Base-by-base conservation (phyloP, 2,113 vertebrate genomes). In the Solenodon paradoxus region DNA sequence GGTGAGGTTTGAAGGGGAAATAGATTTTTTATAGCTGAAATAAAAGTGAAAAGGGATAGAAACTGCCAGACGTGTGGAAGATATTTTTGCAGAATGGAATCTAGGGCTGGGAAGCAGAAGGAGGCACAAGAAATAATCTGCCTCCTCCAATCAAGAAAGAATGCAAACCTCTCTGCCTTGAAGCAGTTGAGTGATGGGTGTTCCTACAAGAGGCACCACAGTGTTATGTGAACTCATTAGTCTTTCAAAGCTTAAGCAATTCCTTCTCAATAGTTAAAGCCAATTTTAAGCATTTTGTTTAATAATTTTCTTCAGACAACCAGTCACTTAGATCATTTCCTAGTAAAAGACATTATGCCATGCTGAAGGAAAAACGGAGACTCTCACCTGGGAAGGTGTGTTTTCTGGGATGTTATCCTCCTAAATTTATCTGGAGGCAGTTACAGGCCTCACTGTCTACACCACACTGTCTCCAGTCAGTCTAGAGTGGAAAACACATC, bases 291-390 rank as follows among this genome's bases (percentile, higher is more conserved):
- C 51, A 77, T 94, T 87, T 61, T 87, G 57, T 61, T 96, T 72
- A 96, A 93, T 89, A 97, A 80, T 93, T 94, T 91, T 63, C 86
- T 92, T 94, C 92, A 79, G 69, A 87, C 53, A 88, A 42, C 83
- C 45, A 89, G 42, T 82, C 86, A 24, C 63, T 96, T 82, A 89
- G 96, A 49, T 95, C 94, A 80, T 69, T 96, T 97, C 90, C 88
- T 92, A 74, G 64, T 77, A 57, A 77, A 92, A 72, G 75, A 83
- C 66, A 78, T 2, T 22, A 85, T 80, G 75, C 53, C 75, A 7
- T 7, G 30, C 88, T 68, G 63, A 90, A 92, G 64, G 15, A 16
- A 71, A 66, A 49, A 6, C 19, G n/a, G n/a, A 84, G 26, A 32
- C 38, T 82, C 81, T 88, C 51, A 16, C 5, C 26, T 63, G 77